phyloP scores from a whole-genome alignment of 2,797 vertebrate genomes.

The Carapus acus region DNA sequence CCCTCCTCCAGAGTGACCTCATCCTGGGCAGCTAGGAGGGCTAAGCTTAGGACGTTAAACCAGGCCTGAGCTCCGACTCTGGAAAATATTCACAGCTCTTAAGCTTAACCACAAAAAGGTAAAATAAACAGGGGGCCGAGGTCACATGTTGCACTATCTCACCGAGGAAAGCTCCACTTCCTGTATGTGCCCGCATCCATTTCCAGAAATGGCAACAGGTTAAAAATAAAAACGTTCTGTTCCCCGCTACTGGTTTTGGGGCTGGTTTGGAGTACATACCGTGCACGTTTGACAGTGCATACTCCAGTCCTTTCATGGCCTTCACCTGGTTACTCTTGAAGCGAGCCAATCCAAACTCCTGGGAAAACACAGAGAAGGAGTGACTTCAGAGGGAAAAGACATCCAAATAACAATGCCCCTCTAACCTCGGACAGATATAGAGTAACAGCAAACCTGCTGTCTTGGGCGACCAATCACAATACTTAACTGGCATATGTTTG shows the following conservation, averaged over 20 bases:
- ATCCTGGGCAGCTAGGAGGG: constrained; percentile 1
- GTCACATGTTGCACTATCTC: not conserved
- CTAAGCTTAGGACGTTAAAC: not conserved
- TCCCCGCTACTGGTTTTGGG: constrained; percentile 2
- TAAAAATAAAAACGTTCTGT: constrained; percentile 36
- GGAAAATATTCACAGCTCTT: not conserved
- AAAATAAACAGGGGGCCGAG: not conserved
- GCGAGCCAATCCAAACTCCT: constrained; percentile 76
- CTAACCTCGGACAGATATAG: constrained; percentile 11
- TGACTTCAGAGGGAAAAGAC: constrained; percentile 18
- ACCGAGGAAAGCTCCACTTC: constrained; percentile 6
- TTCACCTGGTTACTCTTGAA: constrained; percentile 77
- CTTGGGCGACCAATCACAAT: constrained; percentile 28
- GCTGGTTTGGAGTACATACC: constrained; percentile 54
- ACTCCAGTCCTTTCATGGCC: constrained; percentile 74
- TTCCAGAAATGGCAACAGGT: constrained; percentile 23
- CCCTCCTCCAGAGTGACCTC: not conserved
- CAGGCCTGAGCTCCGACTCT: too few species aligned
- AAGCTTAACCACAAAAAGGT: not conserved
- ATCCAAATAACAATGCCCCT: constrained; percentile 19
- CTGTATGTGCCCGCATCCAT: constrained; percentile 4
- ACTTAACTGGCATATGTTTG: constrained; percentile 34
- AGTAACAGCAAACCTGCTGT: constrained; percentile 25
- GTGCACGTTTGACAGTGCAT: constrained; percentile 67
- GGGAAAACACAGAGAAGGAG: constrained; percentile 42